Evolutionary conservation across 2,113 vertebrate genomes (phyloP), one percentile per base, ranked within the genome.

Genomic region (Microtus oregoni): DNA sequence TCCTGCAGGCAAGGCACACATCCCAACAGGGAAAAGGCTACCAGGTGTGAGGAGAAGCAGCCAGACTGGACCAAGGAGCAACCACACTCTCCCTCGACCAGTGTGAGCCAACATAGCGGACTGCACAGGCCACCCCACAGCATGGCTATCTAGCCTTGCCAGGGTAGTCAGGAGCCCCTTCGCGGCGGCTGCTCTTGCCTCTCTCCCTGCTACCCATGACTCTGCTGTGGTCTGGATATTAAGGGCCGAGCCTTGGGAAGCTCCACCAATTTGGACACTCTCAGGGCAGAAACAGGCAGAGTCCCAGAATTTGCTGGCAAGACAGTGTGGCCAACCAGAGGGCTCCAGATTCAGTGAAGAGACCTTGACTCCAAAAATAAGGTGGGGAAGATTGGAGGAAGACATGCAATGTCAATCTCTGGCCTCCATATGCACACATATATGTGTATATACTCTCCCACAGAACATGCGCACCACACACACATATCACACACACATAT

Each of bases 1-100:
- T 88, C 95, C n/a, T 89, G 73, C 94, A 94, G 63, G 38, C 89
- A 79, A 65, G 52, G 86, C 22, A 61, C n/a, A 89, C 78, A 79
- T 89, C 83, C 72, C 32, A 94, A 83, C 52, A 90, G 85, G 44
- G 22, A 41, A 19, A 92, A 92, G 91, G 83, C 7, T 9, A 26
- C 68, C 47, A 35, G 75, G 87, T 41, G 81, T n/a, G 35, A 52
- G 68, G 22, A 50, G 73, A 14, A 17, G 85, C 83, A 17, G 85
- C 83, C 11, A 26, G n/a, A 28, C 44, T 58, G 76, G 73, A 55
- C 30, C 9, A 4, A 32, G 5, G 32, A 65, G n/a, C 32, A 67
- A 44, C 47, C 78, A 50, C 32, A 72, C 14, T 38, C 61, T 88
- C 58, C 61, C n/a, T 35, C 72, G 58, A 63, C 44, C 68, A 92